These are phyloP conservation scores for Moxostoma hubbsi DNA, from an alignment of 2,797 vertebrate species.

Conservation along the genomic window DNA sequence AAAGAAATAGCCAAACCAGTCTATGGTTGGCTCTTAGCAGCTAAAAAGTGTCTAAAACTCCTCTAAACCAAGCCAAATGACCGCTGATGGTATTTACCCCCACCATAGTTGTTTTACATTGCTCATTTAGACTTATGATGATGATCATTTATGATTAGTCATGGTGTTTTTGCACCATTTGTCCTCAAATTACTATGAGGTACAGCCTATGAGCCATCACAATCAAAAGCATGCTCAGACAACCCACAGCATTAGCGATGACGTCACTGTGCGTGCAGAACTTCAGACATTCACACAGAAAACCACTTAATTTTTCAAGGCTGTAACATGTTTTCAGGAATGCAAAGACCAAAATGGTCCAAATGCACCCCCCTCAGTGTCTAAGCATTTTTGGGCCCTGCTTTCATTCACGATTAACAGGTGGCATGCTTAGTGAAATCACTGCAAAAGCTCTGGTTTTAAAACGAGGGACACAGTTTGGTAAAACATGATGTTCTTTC, in stretches of 20 bases:
- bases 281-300: not conserved
- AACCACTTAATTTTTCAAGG: not conserved
- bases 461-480: not conserved
- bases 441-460: no score
- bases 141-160: not conserved
- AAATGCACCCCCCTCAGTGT: not conserved
- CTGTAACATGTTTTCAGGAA: not conserved
- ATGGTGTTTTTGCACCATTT: no score
- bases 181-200: not conserved
- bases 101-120: not conserved
- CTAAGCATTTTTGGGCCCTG: not conserved
- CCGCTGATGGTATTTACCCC: no score
- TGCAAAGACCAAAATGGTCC: not conserved
- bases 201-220: not conserved
- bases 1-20: no score
- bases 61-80: no score
- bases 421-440: not conserved
- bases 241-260: conserved; percentile 1
- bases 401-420: not conserved
- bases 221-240: not conserved
- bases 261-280: conserved; percentile 1
- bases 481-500: conserved; percentile 44
- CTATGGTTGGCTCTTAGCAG: no score
- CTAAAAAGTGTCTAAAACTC: no score
- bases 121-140: no score